A percentile compares a stretch with the other conserved stretches of the same genome.
These are phyloP conservation scores for Nibea coibor DNA, from an alignment of 2,113 vertebrate species.

Conservation along the genomic window DNA sequence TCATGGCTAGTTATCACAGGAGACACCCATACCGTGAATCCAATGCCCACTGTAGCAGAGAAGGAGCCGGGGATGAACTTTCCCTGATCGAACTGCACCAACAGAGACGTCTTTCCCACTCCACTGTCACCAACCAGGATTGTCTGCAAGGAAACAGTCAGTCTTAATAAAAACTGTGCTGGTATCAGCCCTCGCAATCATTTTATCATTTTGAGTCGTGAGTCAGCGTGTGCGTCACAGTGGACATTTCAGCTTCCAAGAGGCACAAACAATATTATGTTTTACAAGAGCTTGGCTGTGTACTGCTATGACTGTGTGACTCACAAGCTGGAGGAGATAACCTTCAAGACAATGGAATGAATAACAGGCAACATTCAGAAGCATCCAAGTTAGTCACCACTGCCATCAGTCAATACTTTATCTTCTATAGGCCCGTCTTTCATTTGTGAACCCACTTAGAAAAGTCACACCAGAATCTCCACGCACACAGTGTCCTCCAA, in stretches of 20 bases:
- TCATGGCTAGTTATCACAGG: background rate
- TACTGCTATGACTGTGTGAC: constrained; percentile 21
- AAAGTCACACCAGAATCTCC: constrained; percentile 24
- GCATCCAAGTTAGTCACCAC: constrained; percentile 38
- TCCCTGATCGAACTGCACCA: constrained; percentile 95
- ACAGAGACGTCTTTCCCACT: constrained; percentile 91
- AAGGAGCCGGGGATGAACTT: constrained; percentile 95
- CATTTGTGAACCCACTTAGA: constrained; percentile 16
- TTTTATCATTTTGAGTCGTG: constrained; percentile 32
- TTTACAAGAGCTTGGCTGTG: constrained; percentile 26
- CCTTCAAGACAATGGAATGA: constrained; percentile 50
- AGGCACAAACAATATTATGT: constrained; percentile 21
- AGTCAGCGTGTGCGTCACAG: constrained; percentile 58
- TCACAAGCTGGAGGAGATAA: constrained; percentile 50
- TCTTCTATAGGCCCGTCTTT: constrained; percentile 13
- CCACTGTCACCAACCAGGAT: constrained; percentile 94
- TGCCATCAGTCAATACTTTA: constrained; percentile 35
- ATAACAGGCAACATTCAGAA: constrained; percentile 36
- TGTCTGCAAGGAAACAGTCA: constrained; percentile 80
- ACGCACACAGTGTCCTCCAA: background rate
- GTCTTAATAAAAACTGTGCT: background rate
- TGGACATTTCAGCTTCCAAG: constrained; percentile 12
- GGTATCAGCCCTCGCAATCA: background rate
- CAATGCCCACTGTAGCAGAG: constrained; percentile 92
- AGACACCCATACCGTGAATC: constrained; percentile 89